Evolutionary conservation across 1,140 invertebrate genomes (phyloP).

Genomic region (Schlechtendalia chinensis): DNA sequence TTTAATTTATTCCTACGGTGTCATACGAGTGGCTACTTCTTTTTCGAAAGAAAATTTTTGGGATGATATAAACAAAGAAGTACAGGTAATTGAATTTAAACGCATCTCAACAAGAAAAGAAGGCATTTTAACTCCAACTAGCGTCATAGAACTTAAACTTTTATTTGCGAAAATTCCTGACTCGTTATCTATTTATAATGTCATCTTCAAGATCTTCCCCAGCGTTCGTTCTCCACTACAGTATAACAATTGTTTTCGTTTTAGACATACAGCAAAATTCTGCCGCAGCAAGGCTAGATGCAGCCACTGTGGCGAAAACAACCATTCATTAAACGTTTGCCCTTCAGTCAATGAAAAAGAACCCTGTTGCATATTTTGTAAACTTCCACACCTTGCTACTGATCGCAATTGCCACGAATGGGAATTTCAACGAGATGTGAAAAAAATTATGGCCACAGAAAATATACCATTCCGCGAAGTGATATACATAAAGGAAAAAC

Average conservation of each 20-base stretch:
- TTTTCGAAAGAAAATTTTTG: background rate
- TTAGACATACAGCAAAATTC: background rate
- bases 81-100: background rate
- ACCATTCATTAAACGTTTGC: background rate
- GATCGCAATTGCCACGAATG: background rate
- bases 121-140: background rate
- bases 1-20: background rate
- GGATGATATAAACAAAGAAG: background rate
- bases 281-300: background rate
- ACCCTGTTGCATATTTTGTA: background rate
- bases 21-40: background rate
- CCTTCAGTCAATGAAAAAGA: background rate
- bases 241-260: background rate
- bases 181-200: background rate
- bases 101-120: background rate
- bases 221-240: background rate
- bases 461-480: background rate
- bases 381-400: background rate
- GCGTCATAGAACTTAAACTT: background rate
- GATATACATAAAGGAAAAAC: background rate
- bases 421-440: background rate
- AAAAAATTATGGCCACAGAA: background rate
- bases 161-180: background rate
- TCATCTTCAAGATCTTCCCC: background rate
- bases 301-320: background rate